Percentiles rank a stretch among this genome's conserved stretches.
Evolutionary conservation across 2,797 vertebrate species (phyloP).

Genomic region (Oreochromis grahami): DNA sequence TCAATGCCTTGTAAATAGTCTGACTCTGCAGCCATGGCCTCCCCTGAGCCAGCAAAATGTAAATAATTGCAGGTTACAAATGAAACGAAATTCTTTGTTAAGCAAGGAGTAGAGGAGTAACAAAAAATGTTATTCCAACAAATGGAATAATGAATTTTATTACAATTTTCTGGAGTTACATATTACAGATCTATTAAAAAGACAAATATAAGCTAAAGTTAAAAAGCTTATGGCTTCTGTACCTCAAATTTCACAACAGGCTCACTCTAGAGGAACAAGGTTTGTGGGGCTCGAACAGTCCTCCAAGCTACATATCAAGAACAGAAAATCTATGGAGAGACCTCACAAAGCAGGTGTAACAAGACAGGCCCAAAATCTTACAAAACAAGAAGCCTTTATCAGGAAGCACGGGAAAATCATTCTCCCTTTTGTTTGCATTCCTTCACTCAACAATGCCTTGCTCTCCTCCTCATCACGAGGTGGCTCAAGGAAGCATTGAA

Average conservation of each 20-base stretch:
- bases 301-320: neutral
- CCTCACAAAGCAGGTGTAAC: neutral
- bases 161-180: neutral
- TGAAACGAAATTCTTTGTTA: neutral
- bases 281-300: neutral
- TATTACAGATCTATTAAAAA: neutral
- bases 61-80: neutral
- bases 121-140: neutral
- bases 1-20: neutral
- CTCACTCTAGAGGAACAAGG: neutral
- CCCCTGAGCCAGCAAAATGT: neutral
- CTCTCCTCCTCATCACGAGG: conserved; percentile 14
- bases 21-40: neutral
- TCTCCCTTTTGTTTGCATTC: conserved; percentile 50
- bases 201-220: neutral
- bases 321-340: neutral
- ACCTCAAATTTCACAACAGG: neutral
- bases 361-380: neutral
- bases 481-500: conserved; percentile 47
- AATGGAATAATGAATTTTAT: neutral
- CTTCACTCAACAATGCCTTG: conserved; percentile 21
- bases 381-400: neutral
- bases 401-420: neutral
- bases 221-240: neutral
- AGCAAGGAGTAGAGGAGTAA: neutral